phyloP scores from a whole-genome alignment of 2,888 invertebrate genomes.

The Labia minor region DNA sequence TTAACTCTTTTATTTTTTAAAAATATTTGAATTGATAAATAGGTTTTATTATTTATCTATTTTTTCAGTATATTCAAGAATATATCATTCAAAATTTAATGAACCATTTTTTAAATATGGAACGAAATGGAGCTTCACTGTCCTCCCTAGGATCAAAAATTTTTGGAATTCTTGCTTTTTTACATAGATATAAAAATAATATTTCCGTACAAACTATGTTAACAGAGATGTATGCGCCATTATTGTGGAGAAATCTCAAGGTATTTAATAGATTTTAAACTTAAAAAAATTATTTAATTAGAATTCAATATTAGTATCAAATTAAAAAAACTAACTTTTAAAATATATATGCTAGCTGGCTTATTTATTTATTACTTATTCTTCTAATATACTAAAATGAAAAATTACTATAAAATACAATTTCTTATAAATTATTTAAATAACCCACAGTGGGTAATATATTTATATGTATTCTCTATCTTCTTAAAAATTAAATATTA shows the following conservation, averaged over 20 bases:
- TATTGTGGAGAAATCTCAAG: background rate
- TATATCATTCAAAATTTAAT: background rate
- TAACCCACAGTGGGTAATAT: too few species aligned
- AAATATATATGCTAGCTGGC: too few species aligned
- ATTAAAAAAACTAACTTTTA: too few species aligned
- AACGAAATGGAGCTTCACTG: background rate
- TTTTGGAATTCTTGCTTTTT: background rate
- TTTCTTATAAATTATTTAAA: too few species aligned
- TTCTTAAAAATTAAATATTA: too few species aligned
- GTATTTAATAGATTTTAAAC: background rate
- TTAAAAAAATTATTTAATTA: too few species aligned
- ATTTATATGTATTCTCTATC: too few species aligned
- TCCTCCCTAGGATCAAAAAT: background rate
- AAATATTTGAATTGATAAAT: background rate
- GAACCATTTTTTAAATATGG: background rate
- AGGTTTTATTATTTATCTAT: background rate
- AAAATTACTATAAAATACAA: too few species aligned
- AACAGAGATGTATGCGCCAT: background rate
- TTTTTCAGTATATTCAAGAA: background rate
- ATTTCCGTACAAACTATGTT: constrained; percentile 2
- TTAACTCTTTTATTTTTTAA: background rate
- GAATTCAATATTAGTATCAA: too few species aligned
- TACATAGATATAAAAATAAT: background rate
- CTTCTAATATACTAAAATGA: too few species aligned
- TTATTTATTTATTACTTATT: too few species aligned